Base-by-base conservation (phyloP, 2,113 vertebrate genomes). In the Dicaeum eximium region DNA sequence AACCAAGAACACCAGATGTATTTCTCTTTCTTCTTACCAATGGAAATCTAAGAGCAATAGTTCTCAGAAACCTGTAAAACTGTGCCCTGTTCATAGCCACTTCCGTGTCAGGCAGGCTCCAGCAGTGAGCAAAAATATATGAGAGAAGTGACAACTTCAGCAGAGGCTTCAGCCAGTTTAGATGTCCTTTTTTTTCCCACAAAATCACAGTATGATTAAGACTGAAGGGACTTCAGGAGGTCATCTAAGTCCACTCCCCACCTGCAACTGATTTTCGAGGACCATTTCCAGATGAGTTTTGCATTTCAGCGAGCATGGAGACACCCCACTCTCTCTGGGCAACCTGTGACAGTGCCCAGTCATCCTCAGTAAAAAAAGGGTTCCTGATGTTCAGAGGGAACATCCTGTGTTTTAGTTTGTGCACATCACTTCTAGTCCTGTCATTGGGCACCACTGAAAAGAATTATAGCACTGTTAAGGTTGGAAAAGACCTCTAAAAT, bases 121-220 rank as follows among this genome's bases (percentile, higher is more conserved):
- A 56, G 4, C 0, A 0, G 58, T 15, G 20, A 80, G 10, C 30
- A 74, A 58, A 65, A 74, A 14, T 0, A 0, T 58, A 31, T 2
- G 5, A 77, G 18, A 66, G 17, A 53, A 61, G 11, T 9, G 16
- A 44, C 10, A 66, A 31, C 7, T 72, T 51, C 61, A 38, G 15
- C 17, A 79, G 18, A 77, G 11, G 9, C 19, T 42, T 85, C 40
- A 42, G 7, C 10, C 60, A 18, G 10, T 53, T 66, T 57, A 74
- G 38, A n/a, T 11, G 35, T 62, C 24, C 8, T 48, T 4, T 84
- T 72, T 84, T 72, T 86, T 75, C 31, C 19, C 53, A 50, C 24
- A 40, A n/a, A 93, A 57, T 48, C 11, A 35, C 24, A 31, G 16
- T 24, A 48, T 27, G 8, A 20, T 16, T 61, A 45, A 71, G 22